Percentiles rank a stretch among this genome's conserved stretches.
Evolutionary conservation across 2,888 invertebrate genomes (phyloP).

Genomic region (Eutolmus rufibarbis): DNA sequence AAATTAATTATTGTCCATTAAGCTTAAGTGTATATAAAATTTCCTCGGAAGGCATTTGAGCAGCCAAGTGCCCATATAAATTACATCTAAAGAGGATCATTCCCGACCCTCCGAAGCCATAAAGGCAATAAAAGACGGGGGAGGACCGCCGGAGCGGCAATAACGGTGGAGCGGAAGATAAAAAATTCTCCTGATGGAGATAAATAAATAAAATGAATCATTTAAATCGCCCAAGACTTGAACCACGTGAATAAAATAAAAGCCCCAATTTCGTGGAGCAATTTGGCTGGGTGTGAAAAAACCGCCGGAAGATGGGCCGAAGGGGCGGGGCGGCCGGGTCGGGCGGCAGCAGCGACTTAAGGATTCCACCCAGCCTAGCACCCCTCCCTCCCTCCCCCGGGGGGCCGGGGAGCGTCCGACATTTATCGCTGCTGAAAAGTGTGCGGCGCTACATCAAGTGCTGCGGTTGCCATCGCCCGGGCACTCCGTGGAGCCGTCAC

Average conservation of each 20-base stretch:
- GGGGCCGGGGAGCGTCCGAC: neutral
- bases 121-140: conserved; percentile 34
- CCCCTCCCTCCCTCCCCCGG: neutral
- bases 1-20: conserved; percentile 65
- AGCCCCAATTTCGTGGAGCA: conserved; percentile 28
- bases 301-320: neutral
- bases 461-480: conserved; percentile 31
- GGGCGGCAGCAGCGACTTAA: neutral
- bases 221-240: conserved; percentile 46
- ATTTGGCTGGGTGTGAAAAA: conserved; percentile 38
- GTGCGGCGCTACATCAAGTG: conserved; percentile 39
- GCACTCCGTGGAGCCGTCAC: conserved; percentile 2
- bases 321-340: neutral
- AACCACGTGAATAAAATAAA: conserved; percentile 43
- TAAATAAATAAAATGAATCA: conserved; percentile 48
- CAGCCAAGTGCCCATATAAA: conserved; percentile 64
- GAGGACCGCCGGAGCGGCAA: conserved; percentile 4
- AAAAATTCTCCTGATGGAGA: conserved; percentile 45
- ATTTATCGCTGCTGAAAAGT: conserved; percentile 42
- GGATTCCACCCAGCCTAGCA: neutral
- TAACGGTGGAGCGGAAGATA: conserved; percentile 21
- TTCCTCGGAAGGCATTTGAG: conserved; percentile 62
- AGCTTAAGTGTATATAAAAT: conserved; percentile 61
- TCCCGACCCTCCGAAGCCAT: conserved; percentile 27
- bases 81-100: conserved; percentile 52